Evolutionary conservation across 1,140 invertebrate species (phyloP), one percentile per base, ranked within the genome.

Genomic region (Aphelinus certus): DNA sequence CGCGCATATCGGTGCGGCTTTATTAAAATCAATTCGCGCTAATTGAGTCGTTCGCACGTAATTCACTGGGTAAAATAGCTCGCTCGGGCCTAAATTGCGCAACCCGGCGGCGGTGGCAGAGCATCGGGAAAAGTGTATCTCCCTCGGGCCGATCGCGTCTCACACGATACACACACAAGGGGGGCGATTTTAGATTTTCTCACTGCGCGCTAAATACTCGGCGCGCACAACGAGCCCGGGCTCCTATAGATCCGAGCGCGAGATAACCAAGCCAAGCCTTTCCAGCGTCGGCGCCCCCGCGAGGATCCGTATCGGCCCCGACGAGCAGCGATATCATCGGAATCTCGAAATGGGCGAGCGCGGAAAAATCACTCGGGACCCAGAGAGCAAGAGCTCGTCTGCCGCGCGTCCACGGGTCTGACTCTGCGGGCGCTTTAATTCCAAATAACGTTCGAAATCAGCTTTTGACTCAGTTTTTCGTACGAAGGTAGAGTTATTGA

Each of bases 11-110:
- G 26, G 26, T 26, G 26, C 61, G 5, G 3, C 61, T 43, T 48
- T 46, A 63, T 10, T 63, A 63, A 63, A 48, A 63, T 63, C 61
- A 63, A 63, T n/a, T 46, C 43, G 2, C 61, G 10, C 4, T 63
- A 63, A 63, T 63, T 48, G n/a, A 63, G 61, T 26, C 10, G 46
- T 48, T 63, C 46, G 46, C 61, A 48, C 2, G 7, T 48, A 45
- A 48, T 63, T 63, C n/a, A 63, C 48, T 63, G 9, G 10, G 2
- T 48, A 47, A 63, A n/a, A 2, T 45, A 46, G 57, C 7, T n/a
- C 3, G 10, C 55, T 57, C 2, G 2, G 10, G n/a, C 3, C 43
- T 26, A 26, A 26, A 26, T 26, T 26, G 0, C 26, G 26, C 26
- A 26, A 26, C 26, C 26, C 26, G 26, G 26, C 26, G 26, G 26